Conservation (phyloP, 2,113 vertebrate genomes). For the Murina feae region DNA sequence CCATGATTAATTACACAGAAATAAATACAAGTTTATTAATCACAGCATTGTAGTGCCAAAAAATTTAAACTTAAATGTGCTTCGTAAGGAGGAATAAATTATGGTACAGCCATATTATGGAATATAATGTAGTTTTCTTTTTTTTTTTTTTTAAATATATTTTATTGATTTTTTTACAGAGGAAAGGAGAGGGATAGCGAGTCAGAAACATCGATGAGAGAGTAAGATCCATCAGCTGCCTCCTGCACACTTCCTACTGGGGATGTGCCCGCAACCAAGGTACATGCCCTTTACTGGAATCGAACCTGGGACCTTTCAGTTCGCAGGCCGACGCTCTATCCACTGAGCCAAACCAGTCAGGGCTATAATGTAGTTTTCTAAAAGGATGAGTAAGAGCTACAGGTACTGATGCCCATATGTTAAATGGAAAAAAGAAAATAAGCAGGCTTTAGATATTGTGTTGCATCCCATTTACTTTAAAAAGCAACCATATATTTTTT, state of each 20-base stretch:
- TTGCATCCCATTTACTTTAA: background rate
- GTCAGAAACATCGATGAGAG: too few relatives aligned
- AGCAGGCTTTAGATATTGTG: background rate
- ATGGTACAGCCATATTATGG: background rate
- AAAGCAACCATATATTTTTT: background rate
- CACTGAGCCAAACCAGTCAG: too few relatives aligned
- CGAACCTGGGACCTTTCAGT: too few relatives aligned
- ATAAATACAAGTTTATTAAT: constrained; percentile 9
- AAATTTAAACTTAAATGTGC: background rate
- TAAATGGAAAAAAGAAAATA: background rate
- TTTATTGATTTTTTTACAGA: too few relatives aligned
- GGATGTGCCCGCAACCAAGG: too few relatives aligned
- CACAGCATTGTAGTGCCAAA: background rate
- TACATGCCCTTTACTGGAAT: too few relatives aligned
- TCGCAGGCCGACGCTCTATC: too few relatives aligned
- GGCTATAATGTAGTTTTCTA: constrained; percentile 5
- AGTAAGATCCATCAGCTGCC: too few relatives aligned
- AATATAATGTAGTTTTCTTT: constrained; percentile 9
- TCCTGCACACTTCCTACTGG: too few relatives aligned
- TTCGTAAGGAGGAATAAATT: background rate
- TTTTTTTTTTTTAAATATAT: too few relatives aligned
- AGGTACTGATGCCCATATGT: background rate
- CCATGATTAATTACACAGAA: constrained; percentile 14
- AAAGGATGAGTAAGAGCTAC: constrained; percentile 15
- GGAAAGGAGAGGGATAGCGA: too few relatives aligned